Percentiles rank a stretch among this genome's conserved stretches.
Evolutionary conservation across 2,113 vertebrate genomes (phyloP).

Genomic region (Paedocypris sp.): DNA sequence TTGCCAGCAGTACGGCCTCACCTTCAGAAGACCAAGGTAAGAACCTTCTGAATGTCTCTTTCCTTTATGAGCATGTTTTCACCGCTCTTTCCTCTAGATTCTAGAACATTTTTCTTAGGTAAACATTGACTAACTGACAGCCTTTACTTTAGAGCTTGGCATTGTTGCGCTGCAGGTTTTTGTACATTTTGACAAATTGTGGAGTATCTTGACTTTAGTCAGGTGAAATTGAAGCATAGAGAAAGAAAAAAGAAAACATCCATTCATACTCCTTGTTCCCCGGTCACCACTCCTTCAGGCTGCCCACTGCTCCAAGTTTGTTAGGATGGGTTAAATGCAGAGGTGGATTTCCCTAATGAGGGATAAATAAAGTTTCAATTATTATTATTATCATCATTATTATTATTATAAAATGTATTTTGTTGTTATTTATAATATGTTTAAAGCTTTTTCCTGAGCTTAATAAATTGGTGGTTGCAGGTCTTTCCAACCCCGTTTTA

Average conservation of each 20-base stretch:
- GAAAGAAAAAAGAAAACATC: constrained; percentile 4
- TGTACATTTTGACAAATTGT: background rate
- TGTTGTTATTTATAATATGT: too few species aligned
- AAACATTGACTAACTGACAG: background rate
- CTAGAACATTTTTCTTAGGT: background rate
- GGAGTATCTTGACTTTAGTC: background rate
- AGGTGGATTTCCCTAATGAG: too few species aligned
- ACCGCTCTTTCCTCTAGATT: background rate
- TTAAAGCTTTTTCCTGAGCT: too few species aligned
- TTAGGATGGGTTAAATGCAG: too few species aligned
- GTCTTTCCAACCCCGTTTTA: too few species aligned
- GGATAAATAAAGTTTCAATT: too few species aligned
- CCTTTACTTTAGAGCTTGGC: background rate
- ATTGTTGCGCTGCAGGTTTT: background rate
- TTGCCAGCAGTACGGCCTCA: constrained; percentile 87
- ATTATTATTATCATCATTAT: too few species aligned
- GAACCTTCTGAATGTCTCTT: constrained; percentile 3
- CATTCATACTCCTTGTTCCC: too few species aligned
- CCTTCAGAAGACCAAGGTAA: constrained; percentile 86
- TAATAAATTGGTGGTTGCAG: too few species aligned
- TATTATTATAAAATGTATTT: too few species aligned
- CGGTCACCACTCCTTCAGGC: too few species aligned
- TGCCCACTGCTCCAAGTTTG: too few species aligned
- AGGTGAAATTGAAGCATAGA: constrained; percentile 9
- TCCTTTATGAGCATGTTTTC: constrained; percentile 6